phyloP scores from a whole-genome alignment of 2,888 invertebrate species.

The Achlya flavicornis region DNA sequence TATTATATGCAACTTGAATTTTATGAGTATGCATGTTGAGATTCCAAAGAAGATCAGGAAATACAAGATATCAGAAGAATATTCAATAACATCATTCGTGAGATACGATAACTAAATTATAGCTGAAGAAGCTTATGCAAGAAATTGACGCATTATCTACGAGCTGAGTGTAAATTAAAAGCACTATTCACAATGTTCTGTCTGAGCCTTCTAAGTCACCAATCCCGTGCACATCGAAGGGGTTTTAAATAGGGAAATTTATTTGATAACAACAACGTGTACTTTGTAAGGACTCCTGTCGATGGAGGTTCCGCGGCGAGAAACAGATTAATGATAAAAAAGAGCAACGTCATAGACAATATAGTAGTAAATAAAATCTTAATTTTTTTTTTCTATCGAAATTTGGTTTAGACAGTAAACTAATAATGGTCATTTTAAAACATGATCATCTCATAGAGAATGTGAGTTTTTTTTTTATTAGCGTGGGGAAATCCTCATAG shows the following conservation, averaged over 20 bases:
- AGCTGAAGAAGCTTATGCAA: neutral
- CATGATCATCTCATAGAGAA: too few relatives aligned
- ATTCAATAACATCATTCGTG: neutral
- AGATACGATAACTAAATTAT: neutral
- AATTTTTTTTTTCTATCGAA: too few relatives aligned
- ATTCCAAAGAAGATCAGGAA: neutral
- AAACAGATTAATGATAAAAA: constrained; percentile 1
- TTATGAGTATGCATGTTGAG: neutral
- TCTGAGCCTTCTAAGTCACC: neutral
- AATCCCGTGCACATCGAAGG: neutral
- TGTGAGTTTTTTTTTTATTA: too few relatives aligned
- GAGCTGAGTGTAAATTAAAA: neutral
- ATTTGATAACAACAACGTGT: neutral
- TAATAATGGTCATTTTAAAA: neutral
- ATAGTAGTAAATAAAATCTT: neutral
- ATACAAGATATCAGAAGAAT: neutral
- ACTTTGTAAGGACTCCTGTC: neutral
- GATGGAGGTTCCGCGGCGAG: neutral
- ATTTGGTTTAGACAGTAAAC: neutral
- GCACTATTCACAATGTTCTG: neutral
- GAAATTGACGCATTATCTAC: neutral
- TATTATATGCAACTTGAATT: too few relatives aligned
- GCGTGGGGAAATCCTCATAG: too few relatives aligned
- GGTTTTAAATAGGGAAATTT: neutral
- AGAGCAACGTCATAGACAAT: neutral